phyloP scores from a whole-genome alignment of 1,140 invertebrate genomes.

The Macrobrachium nipponense region DNA sequence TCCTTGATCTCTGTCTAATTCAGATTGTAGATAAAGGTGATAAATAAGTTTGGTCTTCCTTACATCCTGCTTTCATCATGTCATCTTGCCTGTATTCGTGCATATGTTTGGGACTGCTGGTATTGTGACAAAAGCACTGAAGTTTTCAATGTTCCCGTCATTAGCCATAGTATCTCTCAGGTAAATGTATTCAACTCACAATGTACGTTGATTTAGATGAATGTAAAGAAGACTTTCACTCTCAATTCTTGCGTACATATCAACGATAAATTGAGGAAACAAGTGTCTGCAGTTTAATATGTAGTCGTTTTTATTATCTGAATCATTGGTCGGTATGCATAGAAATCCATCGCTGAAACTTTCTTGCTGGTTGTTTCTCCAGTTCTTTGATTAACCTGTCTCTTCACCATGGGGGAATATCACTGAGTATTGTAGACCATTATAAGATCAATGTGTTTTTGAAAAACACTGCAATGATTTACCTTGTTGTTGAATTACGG shows the following conservation, averaged over 20 bases:
- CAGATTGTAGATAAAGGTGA: constrained; percentile 15
- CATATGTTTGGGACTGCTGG: not conserved
- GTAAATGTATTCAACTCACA: constrained; percentile 64
- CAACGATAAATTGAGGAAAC: constrained; percentile 64
- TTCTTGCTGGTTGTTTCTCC: not conserved
- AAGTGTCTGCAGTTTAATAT: constrained; percentile 62
- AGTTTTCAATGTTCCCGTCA: not conserved
- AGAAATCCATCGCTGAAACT: not conserved
- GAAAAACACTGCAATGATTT: not conserved
- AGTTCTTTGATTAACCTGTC: not conserved
- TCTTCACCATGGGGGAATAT: not conserved
- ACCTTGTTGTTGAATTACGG: not conserved
- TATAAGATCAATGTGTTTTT: not conserved
- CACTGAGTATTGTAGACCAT: not conserved
- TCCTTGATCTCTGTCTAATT: not conserved
- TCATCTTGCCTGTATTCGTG: not conserved
- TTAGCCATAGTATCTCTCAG: not conserved
- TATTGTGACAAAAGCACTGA: not conserved
- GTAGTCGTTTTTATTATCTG: constrained; percentile 49
- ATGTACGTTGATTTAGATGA: constrained; percentile 64
- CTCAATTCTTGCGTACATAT: constrained; percentile 66
- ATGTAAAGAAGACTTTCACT: constrained; percentile 64
- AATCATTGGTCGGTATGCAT: constrained; percentile 12
- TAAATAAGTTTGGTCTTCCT: not conserved
- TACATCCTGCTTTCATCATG: not conserved